Conservation (phyloP, 2,888 invertebrate species). For the Melikaiella ostensackeni region DNA sequence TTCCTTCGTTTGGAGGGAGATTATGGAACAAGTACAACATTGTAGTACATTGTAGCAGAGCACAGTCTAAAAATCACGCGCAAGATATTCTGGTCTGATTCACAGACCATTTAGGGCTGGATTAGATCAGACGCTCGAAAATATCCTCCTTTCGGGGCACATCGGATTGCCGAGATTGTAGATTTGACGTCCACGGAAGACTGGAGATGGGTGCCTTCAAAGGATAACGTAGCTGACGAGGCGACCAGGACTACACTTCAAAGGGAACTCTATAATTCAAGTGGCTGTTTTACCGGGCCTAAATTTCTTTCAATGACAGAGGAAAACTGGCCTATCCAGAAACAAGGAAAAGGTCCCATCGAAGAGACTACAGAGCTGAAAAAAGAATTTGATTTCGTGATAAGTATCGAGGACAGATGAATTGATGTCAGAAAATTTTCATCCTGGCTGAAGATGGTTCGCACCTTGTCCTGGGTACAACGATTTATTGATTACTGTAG, state of each 20-base stretch:
- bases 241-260: slow-evolving; percentile 38
- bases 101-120: not conserved
- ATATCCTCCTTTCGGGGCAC: no score
- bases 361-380: not conserved
- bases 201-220: slow-evolving; percentile 46
- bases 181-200: no score
- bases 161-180: no score
- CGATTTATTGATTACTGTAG: no score
- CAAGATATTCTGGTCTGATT: not conserved
- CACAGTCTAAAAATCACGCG: not conserved
- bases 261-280: slow-evolving; percentile 13
- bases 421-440: no score
- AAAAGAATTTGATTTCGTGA: no score
- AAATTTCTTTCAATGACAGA: slow-evolving; percentile 9
- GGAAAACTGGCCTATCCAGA: slow-evolving; percentile 8
- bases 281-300: slow-evolving; percentile 39
- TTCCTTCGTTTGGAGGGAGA: not conserved
- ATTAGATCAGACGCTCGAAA: no score
- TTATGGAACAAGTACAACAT: not conserved
- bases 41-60: not conserved
- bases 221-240: slow-evolving; percentile 53
- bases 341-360: not conserved
- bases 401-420: no score
- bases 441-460: no score
- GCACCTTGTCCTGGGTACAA: no score